Evolutionary conservation across 1,140 invertebrate genomes (phyloP), one percentile per base, ranked within the genome.

Genomic region (Drosophila bocki): DNA sequence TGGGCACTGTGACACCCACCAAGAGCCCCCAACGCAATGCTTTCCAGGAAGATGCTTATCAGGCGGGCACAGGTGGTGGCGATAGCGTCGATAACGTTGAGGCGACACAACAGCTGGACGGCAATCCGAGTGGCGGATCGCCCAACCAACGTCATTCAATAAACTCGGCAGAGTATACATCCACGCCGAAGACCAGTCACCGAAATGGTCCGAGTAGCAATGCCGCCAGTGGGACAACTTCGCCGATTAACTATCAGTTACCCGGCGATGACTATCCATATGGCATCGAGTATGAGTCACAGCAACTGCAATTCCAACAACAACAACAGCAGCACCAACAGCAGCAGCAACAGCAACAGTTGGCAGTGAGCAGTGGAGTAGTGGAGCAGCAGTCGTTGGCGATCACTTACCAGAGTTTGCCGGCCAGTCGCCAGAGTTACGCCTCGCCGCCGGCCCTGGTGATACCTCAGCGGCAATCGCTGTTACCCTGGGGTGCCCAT

Each of bases 401-500:
- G 26, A 78, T 83, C 9, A 84, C 78, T 29, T 88, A 90, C 22
- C 70, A 74, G 56, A 79, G 59, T 19, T 61, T 71, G 41, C 74
- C 75, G 57, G 47, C 58, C 17, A 84, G 82, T 75, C 84, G 84
- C 8, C 85, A 88, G 51, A 91, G 80, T 32, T 91, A 87, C 78
- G 72, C 47, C 39, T 87, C 84, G 6, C 85, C 85, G 8, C 85
- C 85, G 7, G 81, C 90, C 0, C 53, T 92, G 42, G 70, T 92
- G 7, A 92, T 92, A 63, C 92, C 83, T 37, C 91, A 87, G 45
- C 78, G 92, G 8, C 91, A 92, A 47, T 87, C 92, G 0, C 62
- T 93, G 50, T 39, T 93, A 22, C 92, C 92, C 2, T 93, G 92
- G 92, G 91, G 92, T 19, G 67, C 83, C 17, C 87, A 91, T 45